Conservation (phyloP, 2,797 vertebrate genomes). For the Borostomias antarcticus region DNA sequence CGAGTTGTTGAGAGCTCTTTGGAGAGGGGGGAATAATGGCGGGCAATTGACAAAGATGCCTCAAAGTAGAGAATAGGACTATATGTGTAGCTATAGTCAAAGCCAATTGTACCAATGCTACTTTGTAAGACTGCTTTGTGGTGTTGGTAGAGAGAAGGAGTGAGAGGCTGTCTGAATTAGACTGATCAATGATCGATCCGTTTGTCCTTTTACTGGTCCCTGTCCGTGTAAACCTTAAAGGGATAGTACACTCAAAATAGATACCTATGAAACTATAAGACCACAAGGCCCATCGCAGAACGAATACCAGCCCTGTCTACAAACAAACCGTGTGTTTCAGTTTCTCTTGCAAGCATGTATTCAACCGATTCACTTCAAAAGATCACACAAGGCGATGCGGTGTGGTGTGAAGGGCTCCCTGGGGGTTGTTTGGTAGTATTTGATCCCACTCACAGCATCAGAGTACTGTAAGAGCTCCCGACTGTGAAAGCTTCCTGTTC, state of each 20-base stretch:
- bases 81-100: constrained; percentile 24
- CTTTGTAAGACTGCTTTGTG: background rate
- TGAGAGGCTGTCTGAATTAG: background rate
- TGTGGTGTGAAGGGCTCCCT: constrained; percentile 21
- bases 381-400: background rate
- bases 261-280: background rate
- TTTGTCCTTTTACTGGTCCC: background rate
- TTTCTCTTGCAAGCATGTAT: background rate
- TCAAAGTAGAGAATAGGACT: constrained; percentile 2
- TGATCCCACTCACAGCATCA: constrained; percentile 40
- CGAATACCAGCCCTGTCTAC: background rate
- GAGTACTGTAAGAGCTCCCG: constrained; percentile 56
- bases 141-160: background rate
- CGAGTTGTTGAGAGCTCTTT: no score
- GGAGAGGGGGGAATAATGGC: no score
- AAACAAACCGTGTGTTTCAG: no score
- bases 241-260: background rate
- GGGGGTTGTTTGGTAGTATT: constrained; percentile 36
- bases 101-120: constrained; percentile 20
- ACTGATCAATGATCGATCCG: background rate
- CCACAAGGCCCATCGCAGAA: background rate
- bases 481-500: constrained; percentile 41
- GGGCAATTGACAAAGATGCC: constrained; percentile 1
- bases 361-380: background rate
- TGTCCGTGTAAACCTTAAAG: background rate